Conservation (phyloP, 1,140 invertebrate genomes). For the Teleogryllus occipitalis region DNA sequence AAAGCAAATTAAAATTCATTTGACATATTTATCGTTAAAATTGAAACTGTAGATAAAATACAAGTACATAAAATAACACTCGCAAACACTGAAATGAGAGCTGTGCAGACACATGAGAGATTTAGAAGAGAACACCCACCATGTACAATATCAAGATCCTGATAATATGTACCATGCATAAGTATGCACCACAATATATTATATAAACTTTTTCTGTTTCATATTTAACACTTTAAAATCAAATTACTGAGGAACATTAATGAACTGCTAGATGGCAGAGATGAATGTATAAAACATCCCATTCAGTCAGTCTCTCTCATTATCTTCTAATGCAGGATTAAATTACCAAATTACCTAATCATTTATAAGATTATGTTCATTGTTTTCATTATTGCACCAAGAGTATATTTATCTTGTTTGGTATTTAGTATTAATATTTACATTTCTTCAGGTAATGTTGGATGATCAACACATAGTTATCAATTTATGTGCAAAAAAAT, state of each 20-base stretch:
- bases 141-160: neutral
- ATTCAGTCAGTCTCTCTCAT: neutral
- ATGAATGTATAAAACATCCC: neutral
- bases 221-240: neutral
- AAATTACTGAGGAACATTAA: neutral
- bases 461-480: neutral
- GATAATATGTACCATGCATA: neutral
- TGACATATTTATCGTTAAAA: neutral
- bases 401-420: neutral
- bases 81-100: neutral
- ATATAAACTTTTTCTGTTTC: neutral
- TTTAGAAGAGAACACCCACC: conserved; percentile 1
- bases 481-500: neutral
- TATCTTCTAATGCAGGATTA: neutral
- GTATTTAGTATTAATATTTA: neutral
- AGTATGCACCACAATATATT: neutral
- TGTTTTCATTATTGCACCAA: neutral
- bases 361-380: neutral
- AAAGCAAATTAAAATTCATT: no score
- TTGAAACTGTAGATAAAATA: neutral
- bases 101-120: neutral
- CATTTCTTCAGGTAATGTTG: neutral
- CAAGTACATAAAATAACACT: neutral
- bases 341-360: neutral
- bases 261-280: neutral